These are phyloP conservation scores for Ctenopoma multispine DNA, from an alignment of 2,797 vertebrate species.

Conservation along the genomic window DNA sequence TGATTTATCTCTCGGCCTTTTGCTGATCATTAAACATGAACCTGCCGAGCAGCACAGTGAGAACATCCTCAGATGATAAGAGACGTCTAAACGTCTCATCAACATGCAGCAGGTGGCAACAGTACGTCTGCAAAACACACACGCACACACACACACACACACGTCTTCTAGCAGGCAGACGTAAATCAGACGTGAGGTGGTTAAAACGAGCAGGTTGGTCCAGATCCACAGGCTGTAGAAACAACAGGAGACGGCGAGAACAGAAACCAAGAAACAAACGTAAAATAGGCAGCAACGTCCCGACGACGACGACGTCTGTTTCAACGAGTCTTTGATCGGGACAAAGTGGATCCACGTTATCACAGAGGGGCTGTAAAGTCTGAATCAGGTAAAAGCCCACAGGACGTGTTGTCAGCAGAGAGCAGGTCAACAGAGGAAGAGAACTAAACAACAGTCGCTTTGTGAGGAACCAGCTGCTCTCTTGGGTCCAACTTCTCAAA, in stretches of 20 bases:
- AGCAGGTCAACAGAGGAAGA: not conserved
- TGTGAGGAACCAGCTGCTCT: not conserved
- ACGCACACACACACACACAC: conserved; percentile 18
- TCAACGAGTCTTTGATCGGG: not conserved
- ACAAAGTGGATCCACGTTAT: not conserved
- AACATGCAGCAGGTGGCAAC: not conserved
- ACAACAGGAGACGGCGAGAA: not conserved
- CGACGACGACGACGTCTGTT: not conserved
- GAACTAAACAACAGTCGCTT: not conserved
- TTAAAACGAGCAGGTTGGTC: conserved; percentile 18
- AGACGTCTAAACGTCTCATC: not conserved
- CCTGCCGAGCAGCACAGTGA: too few species aligned
- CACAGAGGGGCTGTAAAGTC: not conserved
- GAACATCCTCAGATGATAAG: too few species aligned
- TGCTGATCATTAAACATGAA: too few species aligned
- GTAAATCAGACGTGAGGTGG: conserved; percentile 22
- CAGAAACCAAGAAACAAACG: not conserved
- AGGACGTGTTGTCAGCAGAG: conserved; percentile 43
- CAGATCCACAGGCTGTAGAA: conserved; percentile 23
- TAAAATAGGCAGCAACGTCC: conserved; percentile 20
- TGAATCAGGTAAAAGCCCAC: conserved; percentile 12
- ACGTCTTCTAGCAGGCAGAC: conserved; percentile 1
- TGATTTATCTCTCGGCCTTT: too few species aligned
- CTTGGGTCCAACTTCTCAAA: not conserved
- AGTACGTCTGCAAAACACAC: not conserved